These are phyloP conservation scores for Augiades crinisus DNA, from an alignment of 2,888 invertebrate species.

Conservation along the genomic window DNA sequence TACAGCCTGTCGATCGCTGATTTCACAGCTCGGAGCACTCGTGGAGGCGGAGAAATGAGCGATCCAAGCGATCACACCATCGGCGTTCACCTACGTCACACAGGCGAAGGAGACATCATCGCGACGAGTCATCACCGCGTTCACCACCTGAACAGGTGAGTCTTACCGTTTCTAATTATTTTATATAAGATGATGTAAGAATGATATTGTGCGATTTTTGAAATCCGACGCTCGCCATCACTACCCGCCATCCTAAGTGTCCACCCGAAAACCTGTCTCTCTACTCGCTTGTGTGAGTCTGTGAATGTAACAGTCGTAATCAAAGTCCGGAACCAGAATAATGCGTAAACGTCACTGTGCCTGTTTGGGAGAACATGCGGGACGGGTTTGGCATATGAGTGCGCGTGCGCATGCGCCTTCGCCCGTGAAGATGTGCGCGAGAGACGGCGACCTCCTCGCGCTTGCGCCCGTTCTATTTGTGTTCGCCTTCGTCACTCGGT, in stretches of 20 bases:
- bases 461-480: slow-evolving; percentile 79
- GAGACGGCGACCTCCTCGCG: slow-evolving; percentile 80
- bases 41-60: slow-evolving; percentile 90
- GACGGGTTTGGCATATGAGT: slow-evolving; percentile 74
- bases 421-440: slow-evolving; percentile 79
- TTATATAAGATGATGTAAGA: slow-evolving; percentile 50
- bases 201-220: slow-evolving; percentile 48
- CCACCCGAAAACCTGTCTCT: slow-evolving; percentile 66
- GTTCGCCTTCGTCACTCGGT: slow-evolving; percentile 79
- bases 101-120: slow-evolving; percentile 85
- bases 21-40: slow-evolving; percentile 88
- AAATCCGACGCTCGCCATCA: slow-evolving; percentile 57
- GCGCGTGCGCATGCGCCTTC: slow-evolving; percentile 78
- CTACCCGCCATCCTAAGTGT: slow-evolving; percentile 52
- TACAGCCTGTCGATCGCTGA: slow-evolving; percentile 79
- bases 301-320: slow-evolving; percentile 50
- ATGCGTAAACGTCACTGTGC: slow-evolving; percentile 71
- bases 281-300: slow-evolving; percentile 41
- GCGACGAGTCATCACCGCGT: slow-evolving; percentile 72
- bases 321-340: slow-evolving; percentile 73
- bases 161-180: slow-evolving; percentile 52
- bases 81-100: slow-evolving; percentile 91
- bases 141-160: slow-evolving; percentile 78
- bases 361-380: slow-evolving; percentile 66
- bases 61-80: slow-evolving; percentile 92